Conservation (phyloP, 2,888 invertebrate species). For the Idaea straminata region DNA sequence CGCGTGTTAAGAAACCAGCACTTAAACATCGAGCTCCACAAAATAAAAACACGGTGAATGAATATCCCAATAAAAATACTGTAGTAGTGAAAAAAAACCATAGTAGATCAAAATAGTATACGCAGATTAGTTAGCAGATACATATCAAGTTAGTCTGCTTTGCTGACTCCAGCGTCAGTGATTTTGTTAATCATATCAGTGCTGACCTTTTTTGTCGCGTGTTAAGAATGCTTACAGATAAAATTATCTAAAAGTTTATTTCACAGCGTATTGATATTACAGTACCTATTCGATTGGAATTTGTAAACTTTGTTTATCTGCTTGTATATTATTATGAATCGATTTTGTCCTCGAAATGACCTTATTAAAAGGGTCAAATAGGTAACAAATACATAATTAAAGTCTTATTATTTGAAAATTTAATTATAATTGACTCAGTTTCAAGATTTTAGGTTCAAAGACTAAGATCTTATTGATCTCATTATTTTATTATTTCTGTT, state of each 20-base stretch:
- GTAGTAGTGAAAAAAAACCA: too few species aligned
- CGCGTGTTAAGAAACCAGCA: not conserved
- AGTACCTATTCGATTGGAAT: constrained; percentile 7
- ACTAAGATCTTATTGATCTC: too few species aligned
- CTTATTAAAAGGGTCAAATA: constrained; percentile 41
- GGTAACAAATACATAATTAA: not conserved
- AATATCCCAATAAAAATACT: too few species aligned
- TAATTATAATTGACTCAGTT: not conserved
- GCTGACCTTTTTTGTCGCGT: not conserved
- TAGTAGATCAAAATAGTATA: too few species aligned
- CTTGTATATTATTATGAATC: constrained; percentile 25
- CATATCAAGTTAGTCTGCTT: not conserved
- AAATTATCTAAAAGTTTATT: not conserved
- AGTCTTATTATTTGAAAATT: not conserved
- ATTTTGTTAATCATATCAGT: not conserved
- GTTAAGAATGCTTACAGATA: not conserved
- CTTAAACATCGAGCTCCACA: too few species aligned
- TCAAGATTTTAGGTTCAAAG: too few species aligned
- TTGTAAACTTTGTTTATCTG: constrained; percentile 35
- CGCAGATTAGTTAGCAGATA: too few species aligned
- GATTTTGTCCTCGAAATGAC: constrained; percentile 44
- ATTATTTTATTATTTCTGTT: not conserved
- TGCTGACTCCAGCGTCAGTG: not conserved
- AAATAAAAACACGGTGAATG: too few species aligned
- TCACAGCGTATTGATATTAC: not conserved